phyloP scores from a whole-genome alignment of 2,113 vertebrate genomes.

The Menidia beryllina region DNA sequence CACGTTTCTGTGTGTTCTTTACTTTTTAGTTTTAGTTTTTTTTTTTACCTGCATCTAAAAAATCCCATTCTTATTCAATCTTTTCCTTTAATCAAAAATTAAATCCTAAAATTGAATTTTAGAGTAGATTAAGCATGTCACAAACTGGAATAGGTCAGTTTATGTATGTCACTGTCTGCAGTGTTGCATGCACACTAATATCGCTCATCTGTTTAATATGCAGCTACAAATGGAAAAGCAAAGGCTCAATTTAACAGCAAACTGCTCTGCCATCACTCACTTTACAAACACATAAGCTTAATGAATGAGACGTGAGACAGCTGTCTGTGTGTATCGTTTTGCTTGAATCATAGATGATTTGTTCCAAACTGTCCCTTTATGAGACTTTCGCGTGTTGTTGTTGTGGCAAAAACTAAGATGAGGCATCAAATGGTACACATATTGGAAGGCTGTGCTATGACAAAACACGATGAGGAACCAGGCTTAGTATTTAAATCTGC shows the following conservation, averaged over 20 bases:
- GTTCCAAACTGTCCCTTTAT: neutral
- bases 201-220: too few relatives aligned
- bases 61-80: too few relatives aligned
- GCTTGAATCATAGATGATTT: neutral
- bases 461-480: constrained; percentile 37
- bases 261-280: too few relatives aligned
- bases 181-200: too few relatives aligned
- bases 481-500: constrained; percentile 24
- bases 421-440: constrained; percentile 20
- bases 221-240: too few relatives aligned
- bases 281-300: too few relatives aligned
- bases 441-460: constrained; percentile 43
- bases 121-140: neutral
- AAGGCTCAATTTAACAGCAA: too few relatives aligned
- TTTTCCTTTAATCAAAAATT: too few relatives aligned
- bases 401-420: too few relatives aligned
- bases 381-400: neutral
- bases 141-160: constrained; percentile 2
- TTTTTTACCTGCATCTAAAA: neutral
- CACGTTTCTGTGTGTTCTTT: neutral
- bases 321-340: neutral
- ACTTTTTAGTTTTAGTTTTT: too few relatives aligned
- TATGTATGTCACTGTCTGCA: neutral
- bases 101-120: neutral
- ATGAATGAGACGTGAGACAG: too few relatives aligned